Percentiles rank a stretch among this genome's conserved stretches.
Conservation (phyloP, 2,113 vertebrate genomes). For the Papio anubis region DNA sequence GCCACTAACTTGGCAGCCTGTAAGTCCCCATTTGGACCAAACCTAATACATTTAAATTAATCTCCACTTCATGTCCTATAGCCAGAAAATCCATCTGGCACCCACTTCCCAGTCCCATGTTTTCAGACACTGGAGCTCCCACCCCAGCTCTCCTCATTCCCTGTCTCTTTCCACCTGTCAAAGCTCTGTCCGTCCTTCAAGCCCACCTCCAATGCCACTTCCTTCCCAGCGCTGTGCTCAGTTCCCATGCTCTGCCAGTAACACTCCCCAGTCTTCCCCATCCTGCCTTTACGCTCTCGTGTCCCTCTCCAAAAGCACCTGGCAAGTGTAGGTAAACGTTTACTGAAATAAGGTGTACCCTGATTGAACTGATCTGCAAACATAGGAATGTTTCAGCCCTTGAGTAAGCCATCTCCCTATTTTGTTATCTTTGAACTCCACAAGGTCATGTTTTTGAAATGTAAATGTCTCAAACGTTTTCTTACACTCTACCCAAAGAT, state of each 20-base stretch:
- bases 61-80: neutral
- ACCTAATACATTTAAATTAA: neutral
- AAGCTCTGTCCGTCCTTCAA: neutral
- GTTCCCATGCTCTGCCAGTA: neutral
- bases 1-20: neutral
- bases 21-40: neutral
- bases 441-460: neutral
- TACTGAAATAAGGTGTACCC: neutral
- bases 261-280: accelerated
- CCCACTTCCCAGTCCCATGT: accelerated
- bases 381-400: neutral
- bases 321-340: too few species aligned
- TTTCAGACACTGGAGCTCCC: neutral
- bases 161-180: neutral
- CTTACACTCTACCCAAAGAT: neutral
- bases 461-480: neutral
- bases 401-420: neutral
- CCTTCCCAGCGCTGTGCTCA: too few species aligned
- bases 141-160: accelerated
- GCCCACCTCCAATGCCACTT: too few species aligned
- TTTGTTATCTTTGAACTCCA: neutral
- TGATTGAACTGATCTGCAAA: too few species aligned
- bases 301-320: accelerated
- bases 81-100: neutral
- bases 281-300: neutral